Conservation (phyloP, 2,797 vertebrate species). For the Siniperca scherzeri region DNA sequence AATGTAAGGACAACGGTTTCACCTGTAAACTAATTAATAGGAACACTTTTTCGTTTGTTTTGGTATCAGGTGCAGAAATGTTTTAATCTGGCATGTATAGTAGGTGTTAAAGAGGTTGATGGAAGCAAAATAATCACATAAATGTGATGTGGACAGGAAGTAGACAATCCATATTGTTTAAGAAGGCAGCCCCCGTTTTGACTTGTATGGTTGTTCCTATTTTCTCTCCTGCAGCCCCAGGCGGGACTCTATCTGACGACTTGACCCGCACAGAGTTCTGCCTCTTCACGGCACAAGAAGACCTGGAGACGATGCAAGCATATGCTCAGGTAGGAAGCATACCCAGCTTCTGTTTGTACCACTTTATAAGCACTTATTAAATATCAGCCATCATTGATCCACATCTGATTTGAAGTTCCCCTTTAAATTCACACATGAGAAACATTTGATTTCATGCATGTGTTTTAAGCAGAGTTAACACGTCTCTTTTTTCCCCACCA, state of each 20-base stretch:
- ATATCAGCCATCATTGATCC: not conserved
- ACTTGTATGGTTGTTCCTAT: not conserved
- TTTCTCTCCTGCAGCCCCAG: constrained; percentile 87
- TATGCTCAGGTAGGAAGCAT: constrained; percentile 92
- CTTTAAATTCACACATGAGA: not conserved
- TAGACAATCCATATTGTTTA: not conserved
- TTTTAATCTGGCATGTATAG: not conserved
- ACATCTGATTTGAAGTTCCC: not conserved
- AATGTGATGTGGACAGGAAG: not conserved
- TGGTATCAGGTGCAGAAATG: not conserved
- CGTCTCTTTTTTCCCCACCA: rapidly evolving
- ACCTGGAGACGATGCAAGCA: constrained; percentile 98
- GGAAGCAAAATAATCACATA: not conserved
- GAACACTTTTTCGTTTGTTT: not conserved
- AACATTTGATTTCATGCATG: not conserved
- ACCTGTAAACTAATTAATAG: not conserved
- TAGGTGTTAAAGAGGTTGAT: not conserved
- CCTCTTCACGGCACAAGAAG: constrained; percentile 97
- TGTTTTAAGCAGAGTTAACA: not conserved
- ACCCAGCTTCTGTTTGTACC: not conserved
- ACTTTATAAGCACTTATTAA: not conserved
- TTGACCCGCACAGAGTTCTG: constrained; percentile 97
- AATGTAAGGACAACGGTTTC: not conserved
- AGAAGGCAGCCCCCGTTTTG: not conserved
- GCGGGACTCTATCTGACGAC: constrained; percentile 96